These are phyloP conservation scores for Leptinotarsa haldemani DNA, from an alignment of 2,888 invertebrate species.

Conservation along the genomic window DNA sequence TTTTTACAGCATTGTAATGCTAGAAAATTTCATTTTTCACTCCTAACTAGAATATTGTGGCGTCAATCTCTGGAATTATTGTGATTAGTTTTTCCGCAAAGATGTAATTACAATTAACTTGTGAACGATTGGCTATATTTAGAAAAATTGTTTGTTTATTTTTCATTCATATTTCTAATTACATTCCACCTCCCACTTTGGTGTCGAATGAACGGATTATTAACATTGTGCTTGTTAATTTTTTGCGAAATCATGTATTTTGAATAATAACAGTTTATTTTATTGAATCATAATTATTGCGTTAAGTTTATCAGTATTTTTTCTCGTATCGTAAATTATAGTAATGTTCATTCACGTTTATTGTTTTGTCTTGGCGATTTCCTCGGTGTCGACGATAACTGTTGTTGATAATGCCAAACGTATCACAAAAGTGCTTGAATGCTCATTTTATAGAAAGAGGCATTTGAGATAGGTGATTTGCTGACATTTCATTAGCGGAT, in stretches of 20 bases:
- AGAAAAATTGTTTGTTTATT: background rate
- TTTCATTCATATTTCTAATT: background rate
- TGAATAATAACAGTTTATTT: background rate
- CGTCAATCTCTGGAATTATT: background rate
- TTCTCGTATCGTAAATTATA: background rate
- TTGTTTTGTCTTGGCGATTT: constrained; percentile 6
- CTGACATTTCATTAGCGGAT: background rate
- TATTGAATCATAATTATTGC: background rate
- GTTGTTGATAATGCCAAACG: background rate
- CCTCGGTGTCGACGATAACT: background rate
- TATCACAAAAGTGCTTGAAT: background rate
- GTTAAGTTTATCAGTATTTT: background rate
- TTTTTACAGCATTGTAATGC: no score
- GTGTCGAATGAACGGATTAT: background rate
- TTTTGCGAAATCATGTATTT: background rate
- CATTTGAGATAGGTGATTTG: background rate
- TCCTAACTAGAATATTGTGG: background rate
- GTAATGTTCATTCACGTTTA: background rate
- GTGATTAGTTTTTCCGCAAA: background rate
- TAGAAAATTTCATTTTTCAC: background rate
- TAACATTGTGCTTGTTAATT: background rate
- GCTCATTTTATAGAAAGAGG: background rate
- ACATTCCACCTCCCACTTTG: background rate
- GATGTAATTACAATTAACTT: background rate
- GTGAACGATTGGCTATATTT: background rate